Evolutionary conservation across 2,113 vertebrate species (phyloP), one percentile per base, ranked within the genome.

Genomic region (Daubentonia madagascariensis): DNA sequence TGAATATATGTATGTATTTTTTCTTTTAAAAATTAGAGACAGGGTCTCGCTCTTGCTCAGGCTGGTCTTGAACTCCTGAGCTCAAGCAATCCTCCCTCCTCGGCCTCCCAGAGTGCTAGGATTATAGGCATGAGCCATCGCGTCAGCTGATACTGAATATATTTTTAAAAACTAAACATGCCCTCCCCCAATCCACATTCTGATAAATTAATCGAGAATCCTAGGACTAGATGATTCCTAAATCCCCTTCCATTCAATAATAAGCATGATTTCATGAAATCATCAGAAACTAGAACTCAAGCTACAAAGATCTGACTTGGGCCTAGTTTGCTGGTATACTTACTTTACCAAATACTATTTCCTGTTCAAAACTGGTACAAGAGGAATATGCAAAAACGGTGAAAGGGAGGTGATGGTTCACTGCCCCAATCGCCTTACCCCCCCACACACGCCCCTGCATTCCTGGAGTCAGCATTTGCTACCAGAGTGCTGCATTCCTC

Each of bases 271-370:
- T 81, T 48, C 54, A 76, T 28, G n/a, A 96, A 95, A 97, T 68
- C 40, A 63, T 63, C 68, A n/a, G 89, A 85, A 94, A 4, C 2
- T 20, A 48, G 50, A 96, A 81, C 37, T 88, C 14, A 37, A 72
- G 52, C 50, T n/a, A 45, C 13, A 57, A 83, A 96, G 73, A 50
- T 40, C 61, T 57, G 63, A 76, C n/a, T 48, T 81, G 35, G 48
- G 57, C 73, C 88, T 78, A 30, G 40, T 40, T 32, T 65, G 45
- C 67, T 6, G 45, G 91, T 43, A 32, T 13, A 87, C 16, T 63
- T 90, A 54, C 89, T 93, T 89, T 61, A 83, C 28, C 81, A 83
- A 97, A 86, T 35, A 95, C 76, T 52, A 84, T 48, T 94, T 96
- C 92, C 90, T 95, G 52, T 59, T 95, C 14, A 90, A 94, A 96